Base-by-base conservation (phyloP, 2,113 vertebrate species). In the Ochotona princeps region DNA sequence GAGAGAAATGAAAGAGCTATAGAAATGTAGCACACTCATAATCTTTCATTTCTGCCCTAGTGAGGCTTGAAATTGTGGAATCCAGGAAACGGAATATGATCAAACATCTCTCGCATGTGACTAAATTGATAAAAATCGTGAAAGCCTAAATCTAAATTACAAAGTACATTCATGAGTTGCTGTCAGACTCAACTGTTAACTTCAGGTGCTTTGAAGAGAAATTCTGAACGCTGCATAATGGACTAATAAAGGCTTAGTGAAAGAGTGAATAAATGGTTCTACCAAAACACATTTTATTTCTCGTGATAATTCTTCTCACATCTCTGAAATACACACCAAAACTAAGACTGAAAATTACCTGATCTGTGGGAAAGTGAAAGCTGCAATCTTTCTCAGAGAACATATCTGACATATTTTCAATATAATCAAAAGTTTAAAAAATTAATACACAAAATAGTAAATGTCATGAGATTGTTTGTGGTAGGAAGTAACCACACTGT, bases 41-140 rank as follows among this genome's bases (percentile, higher is more conserved):
- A 92, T 94, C 95, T 97, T 97, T 96, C 96, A 96, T 96, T 97
- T 93, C 80, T 95, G 35, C 91, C 87, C 83, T 79, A 83, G 79
- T 91, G 79, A 94, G 13, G 47, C 81, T 85, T 91, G 87, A 96
- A 95, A 96, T 0, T 44, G 5, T 49, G 57, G 89, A 89, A 96
- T 44, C 80, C 54, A 79, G 78, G 72, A 94, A 93, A 94, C 54
- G 89, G 95, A 87, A 91, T 85, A 66, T 87, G 95, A 97, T 95
- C 92, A 95, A 97, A 97, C 35, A 90, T 87, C 51, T 84, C 94
- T 87, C 94, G 21, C 95, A 93, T 94, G 89, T 90, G 92, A 85
- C 91, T 89, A 93, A 94, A 82, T 66, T 89, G 87, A 92, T 94
- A 94, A 91, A 96, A 96, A 10, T 47, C 69, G 15, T 44, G 47